These are phyloP conservation scores for Saiga tatarica DNA, from an alignment of 2,113 vertebrate genomes.

Conservation along the genomic window DNA sequence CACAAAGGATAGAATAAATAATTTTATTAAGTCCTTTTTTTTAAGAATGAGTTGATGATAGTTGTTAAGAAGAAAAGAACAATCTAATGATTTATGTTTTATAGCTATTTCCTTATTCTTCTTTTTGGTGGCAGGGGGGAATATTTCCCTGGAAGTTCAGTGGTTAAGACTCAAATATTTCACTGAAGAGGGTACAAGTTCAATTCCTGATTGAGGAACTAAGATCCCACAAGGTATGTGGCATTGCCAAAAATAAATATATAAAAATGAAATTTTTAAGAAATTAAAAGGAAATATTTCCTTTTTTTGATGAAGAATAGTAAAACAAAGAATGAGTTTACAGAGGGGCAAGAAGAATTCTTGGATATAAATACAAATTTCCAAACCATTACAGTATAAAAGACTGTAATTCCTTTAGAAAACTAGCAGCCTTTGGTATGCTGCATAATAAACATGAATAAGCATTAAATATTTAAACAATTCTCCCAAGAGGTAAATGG, in stretches of 20 bases:
- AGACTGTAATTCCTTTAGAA: background rate
- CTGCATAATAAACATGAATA: conserved; percentile 47
- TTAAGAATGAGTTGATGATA: conserved; percentile 13
- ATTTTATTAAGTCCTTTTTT: conserved; percentile 23
- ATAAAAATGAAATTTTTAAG: background rate
- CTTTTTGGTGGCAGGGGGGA: background rate
- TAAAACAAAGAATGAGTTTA: background rate
- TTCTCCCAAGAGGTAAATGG: conserved; percentile 24
- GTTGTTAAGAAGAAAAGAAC: conserved; percentile 31
- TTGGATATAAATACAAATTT: background rate
- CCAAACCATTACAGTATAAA: background rate
- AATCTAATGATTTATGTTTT: background rate
- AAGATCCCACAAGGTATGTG: background rate
- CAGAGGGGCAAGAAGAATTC: background rate
- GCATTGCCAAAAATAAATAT: background rate
- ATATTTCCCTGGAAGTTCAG: background rate
- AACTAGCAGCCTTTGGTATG: background rate
- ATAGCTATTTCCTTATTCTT: background rate
- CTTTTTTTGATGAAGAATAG: conserved; percentile 11
- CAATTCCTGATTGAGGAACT: background rate
- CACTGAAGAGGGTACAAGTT: background rate
- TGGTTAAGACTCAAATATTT: background rate
- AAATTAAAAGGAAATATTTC: background rate
- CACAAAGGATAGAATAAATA: background rate
- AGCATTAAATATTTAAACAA: conserved; percentile 45